Base-by-base conservation (phyloP, 2,113 vertebrate genomes). In the Sprattus sprattus region DNA sequence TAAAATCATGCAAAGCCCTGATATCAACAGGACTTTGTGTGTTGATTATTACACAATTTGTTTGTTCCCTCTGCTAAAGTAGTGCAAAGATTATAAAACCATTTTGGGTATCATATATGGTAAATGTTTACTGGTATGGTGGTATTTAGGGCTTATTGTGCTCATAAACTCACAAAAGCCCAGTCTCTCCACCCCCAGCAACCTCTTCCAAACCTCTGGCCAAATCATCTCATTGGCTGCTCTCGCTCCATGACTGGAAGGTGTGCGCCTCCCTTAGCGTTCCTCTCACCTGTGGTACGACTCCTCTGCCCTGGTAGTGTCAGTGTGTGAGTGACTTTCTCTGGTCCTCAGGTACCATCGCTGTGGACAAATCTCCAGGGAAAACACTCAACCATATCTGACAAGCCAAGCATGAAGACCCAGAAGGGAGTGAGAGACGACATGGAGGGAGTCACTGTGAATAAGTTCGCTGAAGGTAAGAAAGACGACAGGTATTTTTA, bases 381-480 rank as follows among this genome's bases (percentile, higher is more conserved):
- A 83, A 78, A 52, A 47, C 67, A 82, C 50, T 67, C 25, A 20
- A 81, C 44, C 54, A 44, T 50, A 78, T 32, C 71, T 78, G 71
- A 45, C 39, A 78, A 85, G 83, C 80, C 28, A 54, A 88, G 81
- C 83, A 93, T 93, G 93, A 92, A 92, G 83, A 86, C 44, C n/a
- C 88, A 88, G 86, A 91, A 91, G 81, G 86, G 93, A 86, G 71
- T 49, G 11, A 81, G n/a, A 49, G 86, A 84, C 60, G 89, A 90
- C 4, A 92, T 88, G 32, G 81, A 90, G 5, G 91, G 75, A 81
- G 91, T 93, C 83, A 93, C 64, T 18, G 78, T 90, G 75, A 94
- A 91, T 80, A 81, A 2, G n/a, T 94, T 92, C 82, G 67, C 88
- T 75, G 89, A 93, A 91, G 93, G 93, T 94, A 92, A 90, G 87